These are phyloP conservation scores for Nemotelus pantherinus DNA, from an alignment of 2,888 invertebrate genomes.

Conservation along the genomic window DNA sequence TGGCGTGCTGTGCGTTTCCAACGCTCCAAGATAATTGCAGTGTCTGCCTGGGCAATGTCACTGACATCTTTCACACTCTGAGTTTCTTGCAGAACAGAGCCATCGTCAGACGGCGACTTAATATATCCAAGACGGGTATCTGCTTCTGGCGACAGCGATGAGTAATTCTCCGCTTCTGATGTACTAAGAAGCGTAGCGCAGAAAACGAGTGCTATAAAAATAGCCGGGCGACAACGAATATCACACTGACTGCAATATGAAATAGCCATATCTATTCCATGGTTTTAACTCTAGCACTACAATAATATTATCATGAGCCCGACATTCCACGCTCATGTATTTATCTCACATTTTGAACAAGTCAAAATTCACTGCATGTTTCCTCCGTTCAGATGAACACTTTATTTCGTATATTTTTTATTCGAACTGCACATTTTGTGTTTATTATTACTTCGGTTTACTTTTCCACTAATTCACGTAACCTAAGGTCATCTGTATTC, in stretches of 20 bases:
- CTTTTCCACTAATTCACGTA: not conserved
- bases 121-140: slow-evolving; percentile 10
- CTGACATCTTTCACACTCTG: slow-evolving; percentile 9
- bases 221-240: not conserved
- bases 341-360: no score
- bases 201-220: not conserved
- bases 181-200: slow-evolving; percentile 29
- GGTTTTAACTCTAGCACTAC: not conserved
- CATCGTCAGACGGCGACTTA: not conserved
- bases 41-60: not conserved
- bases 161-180: slow-evolving; percentile 36
- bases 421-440: no score
- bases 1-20: slow-evolving; percentile 32
- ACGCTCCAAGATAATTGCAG: not conserved
- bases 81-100: not conserved
- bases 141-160: slow-evolving; percentile 22
- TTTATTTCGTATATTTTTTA: not conserved
- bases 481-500: not conserved
- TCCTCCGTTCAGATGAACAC: not conserved
- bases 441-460: no score
- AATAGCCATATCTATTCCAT: slow-evolving; percentile 8
- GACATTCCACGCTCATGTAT: no score
- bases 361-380: no score
- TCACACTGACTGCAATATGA: not conserved
- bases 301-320: not conserved